phyloP scores from a whole-genome alignment of 1,140 invertebrate genomes.

The Aphis gossypii region DNA sequence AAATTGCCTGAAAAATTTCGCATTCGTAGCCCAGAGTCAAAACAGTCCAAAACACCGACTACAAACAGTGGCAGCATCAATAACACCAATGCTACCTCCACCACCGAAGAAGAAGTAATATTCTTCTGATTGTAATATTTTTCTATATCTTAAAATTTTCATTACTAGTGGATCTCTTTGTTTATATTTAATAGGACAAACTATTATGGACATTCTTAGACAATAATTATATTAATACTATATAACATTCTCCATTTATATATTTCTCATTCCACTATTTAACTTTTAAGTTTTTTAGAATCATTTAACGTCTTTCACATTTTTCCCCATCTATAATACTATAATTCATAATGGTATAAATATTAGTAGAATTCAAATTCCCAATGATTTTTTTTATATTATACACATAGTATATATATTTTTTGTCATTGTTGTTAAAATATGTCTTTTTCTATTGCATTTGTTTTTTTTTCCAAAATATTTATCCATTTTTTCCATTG shows the following conservation, averaged over 20 bases:
- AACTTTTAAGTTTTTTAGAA: background rate
- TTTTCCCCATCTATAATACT: background rate
- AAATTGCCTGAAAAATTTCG: constrained; percentile 72
- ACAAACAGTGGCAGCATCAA: constrained; percentile 59
- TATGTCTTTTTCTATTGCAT: constrained; percentile 32
- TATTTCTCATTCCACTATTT: constrained; percentile 47
- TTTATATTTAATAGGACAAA: constrained; percentile 42
- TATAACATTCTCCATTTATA: constrained; percentile 19
- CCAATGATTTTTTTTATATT: background rate
- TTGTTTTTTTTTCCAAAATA: constrained; percentile 1
- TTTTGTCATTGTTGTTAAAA: constrained; percentile 31
- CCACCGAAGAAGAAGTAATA: constrained; percentile 66
- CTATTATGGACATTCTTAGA: constrained; percentile 53
- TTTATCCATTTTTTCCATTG: background rate
- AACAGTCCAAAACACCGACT: constrained; percentile 61
- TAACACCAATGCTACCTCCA: constrained; percentile 62
- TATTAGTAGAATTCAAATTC: background rate
- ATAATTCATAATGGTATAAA: constrained; percentile 13
- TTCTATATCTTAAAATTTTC: constrained; percentile 25
- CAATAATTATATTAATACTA: constrained; percentile 48
- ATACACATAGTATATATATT: constrained; percentile 21
- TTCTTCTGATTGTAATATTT: constrained; percentile 65
- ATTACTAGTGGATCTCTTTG: constrained; percentile 54
- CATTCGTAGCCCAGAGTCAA: constrained; percentile 66
- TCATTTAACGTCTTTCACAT: background rate